Evolutionary conservation across 2,888 invertebrate species (phyloP), one percentile per base, ranked within the genome.

Genomic region (Saturnia pavonia): DNA sequence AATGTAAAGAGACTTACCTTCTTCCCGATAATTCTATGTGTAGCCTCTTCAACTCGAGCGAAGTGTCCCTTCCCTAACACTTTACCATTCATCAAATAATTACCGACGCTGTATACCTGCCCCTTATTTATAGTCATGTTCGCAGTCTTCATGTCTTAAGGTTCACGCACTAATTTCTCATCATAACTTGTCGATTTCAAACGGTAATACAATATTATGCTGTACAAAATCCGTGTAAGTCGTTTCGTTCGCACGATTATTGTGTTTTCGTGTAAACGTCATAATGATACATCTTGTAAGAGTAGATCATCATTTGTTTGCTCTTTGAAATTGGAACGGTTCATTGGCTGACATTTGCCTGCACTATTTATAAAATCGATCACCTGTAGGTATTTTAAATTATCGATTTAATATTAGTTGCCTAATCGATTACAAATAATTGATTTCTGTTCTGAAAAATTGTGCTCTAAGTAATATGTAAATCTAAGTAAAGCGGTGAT

Each of bases 41-140:
- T 94, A 19, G 96, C 97, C 85, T 97, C 96, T 84, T 96, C 96
- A 67, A 97, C 97, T 78, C 95, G 94, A 34, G 96, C 96, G 85
- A 97, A 97, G 88, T 96, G 96, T 74, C 97, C 97, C 87, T 96
- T 96, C 66, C 97, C 97, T 72, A 97, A 91, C 72, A 95, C 91
- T 79, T 94, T 95, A 72, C 96, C 96, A 71, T 96, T 96, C 95
- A 97, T 95, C 80, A 95, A 92, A 89, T 97, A 97, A 83, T 95
- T 96, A 71, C 97, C 97, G 78, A 97, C 94, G 88, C 92, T 94
- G 83, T 94, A 92, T 76, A 95, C 90, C 88, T 94, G 92, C 72
- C 85, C 85, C 77, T 88, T 89, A 75, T 77, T 88, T 75, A 90
- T 83, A 67, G 87, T 82, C 84, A 87, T 87, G 75, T 84, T 85